Base-by-base conservation (phyloP, 2,888 invertebrate species). In the Archips crataeganus region DNA sequence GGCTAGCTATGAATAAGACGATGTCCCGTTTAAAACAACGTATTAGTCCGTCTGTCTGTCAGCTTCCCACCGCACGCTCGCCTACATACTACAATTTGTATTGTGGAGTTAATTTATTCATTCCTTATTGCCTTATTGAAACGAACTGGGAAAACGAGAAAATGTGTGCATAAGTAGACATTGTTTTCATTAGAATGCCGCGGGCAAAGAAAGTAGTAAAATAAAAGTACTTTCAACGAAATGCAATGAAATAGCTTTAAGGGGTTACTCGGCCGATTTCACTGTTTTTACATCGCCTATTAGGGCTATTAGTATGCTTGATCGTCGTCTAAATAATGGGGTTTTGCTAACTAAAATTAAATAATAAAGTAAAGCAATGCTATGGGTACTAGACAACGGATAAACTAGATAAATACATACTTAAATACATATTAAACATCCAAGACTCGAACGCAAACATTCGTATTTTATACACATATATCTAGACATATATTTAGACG, bases 121-220 rank as follows among this genome's bases (percentile, higher is more conserved):
- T 61, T 57, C 68, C 73, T 73, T 69, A 73, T 68, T 69, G 68
- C 73, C 73, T 73, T 68, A 73, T 73, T 60, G 73, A 73, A 11
- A 36, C 39, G 65, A 59, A 63, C 68, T 73, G 73, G 68, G 73
- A 73, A 72, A 73, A 69, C 73, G 59, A 69, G 73, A 63, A 73
- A 73, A 73, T 64, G 61, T 71, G 54, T 54, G 73, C 73, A 49
- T 72, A 72, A 67, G 47, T 62, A 72, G 61, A 69, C 49, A 73
- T 73, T 73, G 72, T 73, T 63, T 23, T 62, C 36, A 11, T 57
- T 34, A n/a, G 36, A 67, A 36, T 32, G n/a, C 61, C 32, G 23
- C 49, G 47, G 39, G 63, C n/a, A n/a, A 51, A 51, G 65, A 65
- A 51, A 65, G 36, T 49, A n/a, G 15, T 47, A 36, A 51, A 65